Conservation (phyloP, 1,140 invertebrate genomes). For the Ostrea denselamellosa region DNA sequence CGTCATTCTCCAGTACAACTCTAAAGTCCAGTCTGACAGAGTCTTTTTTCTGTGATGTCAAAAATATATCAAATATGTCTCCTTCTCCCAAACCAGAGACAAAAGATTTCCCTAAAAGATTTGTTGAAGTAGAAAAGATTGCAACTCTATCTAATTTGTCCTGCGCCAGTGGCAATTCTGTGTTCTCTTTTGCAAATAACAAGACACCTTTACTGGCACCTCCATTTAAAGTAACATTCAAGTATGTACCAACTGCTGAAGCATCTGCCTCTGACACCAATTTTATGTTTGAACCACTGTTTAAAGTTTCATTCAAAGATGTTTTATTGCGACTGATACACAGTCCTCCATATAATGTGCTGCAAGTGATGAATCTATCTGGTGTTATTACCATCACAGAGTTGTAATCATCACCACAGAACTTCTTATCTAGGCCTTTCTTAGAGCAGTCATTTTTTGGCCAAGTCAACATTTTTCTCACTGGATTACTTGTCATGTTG, state of each 20-base stretch:
- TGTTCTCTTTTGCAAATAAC: neutral
- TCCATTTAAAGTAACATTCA: neutral
- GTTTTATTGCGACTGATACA: neutral
- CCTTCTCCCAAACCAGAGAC: neutral
- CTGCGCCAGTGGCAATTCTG: neutral
- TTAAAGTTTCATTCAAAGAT: neutral
- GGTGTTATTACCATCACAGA: neutral
- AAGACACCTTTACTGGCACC: neutral
- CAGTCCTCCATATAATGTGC: neutral
- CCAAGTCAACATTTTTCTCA: neutral
- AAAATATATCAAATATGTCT: neutral
- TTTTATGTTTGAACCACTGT: neutral
- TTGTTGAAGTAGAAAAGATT: neutral
- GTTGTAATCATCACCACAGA: neutral
- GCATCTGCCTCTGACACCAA: neutral
- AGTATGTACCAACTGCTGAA: neutral
- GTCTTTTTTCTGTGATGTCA: neutral
- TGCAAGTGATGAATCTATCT: neutral
- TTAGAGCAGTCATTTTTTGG: neutral
- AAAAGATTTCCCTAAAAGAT: neutral
- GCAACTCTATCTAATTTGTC: neutral
- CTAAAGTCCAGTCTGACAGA: neutral
- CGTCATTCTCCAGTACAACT: neutral
- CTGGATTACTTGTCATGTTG: neutral
- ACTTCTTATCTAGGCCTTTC: neutral